Conservation (phyloP, 1,140 invertebrate genomes). For the Linepithema humile region DNA sequence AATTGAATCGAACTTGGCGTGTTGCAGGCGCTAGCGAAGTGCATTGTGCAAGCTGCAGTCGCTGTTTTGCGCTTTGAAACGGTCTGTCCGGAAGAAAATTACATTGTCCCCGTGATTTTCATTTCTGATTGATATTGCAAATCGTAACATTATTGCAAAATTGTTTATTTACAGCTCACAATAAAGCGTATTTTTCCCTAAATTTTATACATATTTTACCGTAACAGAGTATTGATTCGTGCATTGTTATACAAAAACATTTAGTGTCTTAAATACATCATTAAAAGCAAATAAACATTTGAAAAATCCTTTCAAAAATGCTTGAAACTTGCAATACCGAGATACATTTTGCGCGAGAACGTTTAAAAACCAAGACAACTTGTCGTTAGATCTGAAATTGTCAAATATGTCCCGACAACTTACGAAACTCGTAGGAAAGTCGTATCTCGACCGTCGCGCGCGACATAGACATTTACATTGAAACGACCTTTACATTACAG, state of each 20-base stretch:
- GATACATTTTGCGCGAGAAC: too few species aligned
- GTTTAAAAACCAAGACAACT: neutral
- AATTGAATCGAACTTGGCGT: neutral
- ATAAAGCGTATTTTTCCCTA: neutral
- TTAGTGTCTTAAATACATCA: neutral
- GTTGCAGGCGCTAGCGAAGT: neutral
- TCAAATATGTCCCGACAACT: neutral
- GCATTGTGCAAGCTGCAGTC: neutral
- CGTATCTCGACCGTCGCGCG: neutral
- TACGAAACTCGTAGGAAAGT: conserved; percentile 17
- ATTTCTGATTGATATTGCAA: too few species aligned
- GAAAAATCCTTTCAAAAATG: neutral
- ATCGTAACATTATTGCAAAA: neutral
- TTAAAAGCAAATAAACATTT: too few species aligned
- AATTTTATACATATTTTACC: neutral
- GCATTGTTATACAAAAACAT: neutral
- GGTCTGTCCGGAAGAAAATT: neutral
- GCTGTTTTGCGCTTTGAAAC: neutral
- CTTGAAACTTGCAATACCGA: neutral
- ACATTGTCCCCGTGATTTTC: neutral
- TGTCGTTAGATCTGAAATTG: neutral
- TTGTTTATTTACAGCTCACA: neutral
- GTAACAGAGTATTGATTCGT: neutral
- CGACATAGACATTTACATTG: conserved; percentile 49
- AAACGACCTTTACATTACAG: conserved; percentile 47